These are phyloP conservation scores for Barypeithes pellucidus DNA, from an alignment of 2,888 invertebrate genomes.

Conservation along the genomic window DNA sequence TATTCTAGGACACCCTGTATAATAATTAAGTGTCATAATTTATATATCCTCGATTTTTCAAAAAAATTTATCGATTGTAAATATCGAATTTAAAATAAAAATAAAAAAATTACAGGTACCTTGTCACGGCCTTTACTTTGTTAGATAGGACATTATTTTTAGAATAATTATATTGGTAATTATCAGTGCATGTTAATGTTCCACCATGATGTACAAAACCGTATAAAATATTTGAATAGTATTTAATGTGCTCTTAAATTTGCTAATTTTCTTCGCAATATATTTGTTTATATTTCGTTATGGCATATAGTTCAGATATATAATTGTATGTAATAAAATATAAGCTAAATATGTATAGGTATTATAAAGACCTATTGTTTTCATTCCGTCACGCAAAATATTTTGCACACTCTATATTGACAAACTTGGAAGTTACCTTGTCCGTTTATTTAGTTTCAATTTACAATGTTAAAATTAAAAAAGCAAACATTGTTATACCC, in stretches of 20 bases:
- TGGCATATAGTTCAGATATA: no score
- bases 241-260: neutral
- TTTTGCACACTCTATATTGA: no score
- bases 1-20: no score
- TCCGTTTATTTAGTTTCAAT: neutral
- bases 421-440: no score
- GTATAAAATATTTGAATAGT: neutral
- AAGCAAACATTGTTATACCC: neutral
- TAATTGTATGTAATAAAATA: no score
- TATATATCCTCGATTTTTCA: no score
- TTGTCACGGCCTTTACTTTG: no score
- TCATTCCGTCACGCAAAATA: no score
- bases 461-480: neutral
- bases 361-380: no score
- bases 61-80: no score
- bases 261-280: neutral
- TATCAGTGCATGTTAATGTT: slow-evolving; percentile 4
- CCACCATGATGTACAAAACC: neutral
- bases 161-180: neutral
- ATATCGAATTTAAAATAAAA: neutral
- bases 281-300: neutral
- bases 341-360: no score
- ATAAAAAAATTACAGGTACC: neutral
- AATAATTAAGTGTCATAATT: no score
- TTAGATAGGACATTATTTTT: neutral